phyloP scores from a whole-genome alignment of 2,113 vertebrate species.

The Leptodactylus fuscus region DNA sequence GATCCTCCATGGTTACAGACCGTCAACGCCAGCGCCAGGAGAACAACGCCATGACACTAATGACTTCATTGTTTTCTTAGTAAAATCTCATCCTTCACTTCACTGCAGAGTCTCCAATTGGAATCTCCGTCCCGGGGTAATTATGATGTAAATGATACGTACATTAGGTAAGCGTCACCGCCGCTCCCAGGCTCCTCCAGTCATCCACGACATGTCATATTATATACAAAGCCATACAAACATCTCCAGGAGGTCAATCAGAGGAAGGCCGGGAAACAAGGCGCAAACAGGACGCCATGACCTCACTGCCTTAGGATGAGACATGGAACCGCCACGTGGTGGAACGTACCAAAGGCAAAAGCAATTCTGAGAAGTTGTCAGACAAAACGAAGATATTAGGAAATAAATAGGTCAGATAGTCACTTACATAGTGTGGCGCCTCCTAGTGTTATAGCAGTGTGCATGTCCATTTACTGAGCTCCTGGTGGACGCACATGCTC shows the following conservation, averaged over 20 bases:
- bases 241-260: too few species aligned
- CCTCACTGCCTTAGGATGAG: slow-evolving; percentile 19
- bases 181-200: background rate
- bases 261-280: background rate
- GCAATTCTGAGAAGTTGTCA: background rate
- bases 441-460: too few species aligned
- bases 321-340: background rate
- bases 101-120: slow-evolving; percentile 4
- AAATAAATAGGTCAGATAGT: too few species aligned
- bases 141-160: slow-evolving; percentile 21
- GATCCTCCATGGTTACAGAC: slow-evolving; percentile 15
- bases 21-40: background rate
- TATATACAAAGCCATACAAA: too few species aligned
- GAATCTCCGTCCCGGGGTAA: background rate
- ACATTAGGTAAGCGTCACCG: background rate
- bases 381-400: too few species aligned
- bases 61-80: slow-evolving; percentile 39
- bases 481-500: too few species aligned
- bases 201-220: background rate
- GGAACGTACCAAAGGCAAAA: background rate
- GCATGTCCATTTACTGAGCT: too few species aligned
- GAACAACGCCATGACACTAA: slow-evolving; percentile 6
- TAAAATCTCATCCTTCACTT: slow-evolving; percentile 10
- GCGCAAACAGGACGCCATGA: too few species aligned
- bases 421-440: too few species aligned